A percentile compares a stretch with the other conserved stretches of the same genome.
Evolutionary conservation across 2,888 invertebrate genomes (phyloP).

Genomic region (Noctua janthe): DNA sequence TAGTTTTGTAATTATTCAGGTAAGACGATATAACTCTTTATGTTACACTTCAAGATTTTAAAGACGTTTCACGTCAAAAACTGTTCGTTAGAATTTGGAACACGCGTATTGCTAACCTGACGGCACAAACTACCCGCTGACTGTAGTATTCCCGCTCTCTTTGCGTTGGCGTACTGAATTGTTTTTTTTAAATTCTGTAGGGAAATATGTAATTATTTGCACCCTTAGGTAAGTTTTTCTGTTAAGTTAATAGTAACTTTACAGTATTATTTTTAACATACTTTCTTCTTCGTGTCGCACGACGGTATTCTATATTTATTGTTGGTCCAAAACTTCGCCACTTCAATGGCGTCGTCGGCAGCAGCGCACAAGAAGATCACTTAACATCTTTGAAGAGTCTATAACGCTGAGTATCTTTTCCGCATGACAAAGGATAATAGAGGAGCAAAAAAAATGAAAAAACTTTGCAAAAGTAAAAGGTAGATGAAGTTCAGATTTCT

Average conservation of each 20-base stretch:
- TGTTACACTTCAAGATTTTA: background rate
- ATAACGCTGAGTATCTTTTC: background rate
- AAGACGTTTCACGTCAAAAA: background rate
- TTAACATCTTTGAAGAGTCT: background rate
- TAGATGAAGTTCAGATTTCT: background rate
- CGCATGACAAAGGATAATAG: background rate
- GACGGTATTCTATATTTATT: background rate
- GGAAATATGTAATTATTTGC: no score
- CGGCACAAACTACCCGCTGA: constrained; percentile 21
- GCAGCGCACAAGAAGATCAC: background rate
- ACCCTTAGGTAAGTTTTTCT: background rate
- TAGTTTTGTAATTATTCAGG: background rate
- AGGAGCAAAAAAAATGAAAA: background rate
- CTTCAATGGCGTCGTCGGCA: background rate
- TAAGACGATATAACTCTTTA: background rate
- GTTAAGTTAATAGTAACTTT: background rate
- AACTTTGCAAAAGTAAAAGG: background rate
- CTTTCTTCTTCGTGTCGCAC: background rate
- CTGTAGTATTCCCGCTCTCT: constrained; percentile 7
- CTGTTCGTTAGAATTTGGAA: constrained; percentile 36
- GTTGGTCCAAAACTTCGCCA: background rate
- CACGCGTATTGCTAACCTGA: constrained; percentile 30
- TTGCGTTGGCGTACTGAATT: constrained; percentile 23
- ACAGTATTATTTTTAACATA: background rate
- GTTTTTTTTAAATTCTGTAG: constrained; percentile 4